Conservation (phyloP, 2,888 invertebrate genomes). For the Orthonevra nobilis region DNA sequence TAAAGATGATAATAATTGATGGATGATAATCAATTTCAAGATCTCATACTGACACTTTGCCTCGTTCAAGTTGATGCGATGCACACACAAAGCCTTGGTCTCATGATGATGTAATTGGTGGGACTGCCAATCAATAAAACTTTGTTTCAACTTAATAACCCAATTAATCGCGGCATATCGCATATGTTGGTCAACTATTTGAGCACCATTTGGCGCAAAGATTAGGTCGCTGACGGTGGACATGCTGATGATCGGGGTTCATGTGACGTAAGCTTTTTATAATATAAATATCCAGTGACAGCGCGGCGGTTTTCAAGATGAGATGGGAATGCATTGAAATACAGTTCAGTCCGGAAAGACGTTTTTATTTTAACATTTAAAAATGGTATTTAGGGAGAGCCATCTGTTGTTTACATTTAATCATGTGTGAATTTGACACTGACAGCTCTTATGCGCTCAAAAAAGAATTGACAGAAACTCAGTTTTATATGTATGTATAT, state of each 20-base stretch:
- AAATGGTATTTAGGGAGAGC: too few relatives aligned
- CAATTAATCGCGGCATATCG: constrained; percentile 59
- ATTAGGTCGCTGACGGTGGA: constrained; percentile 54
- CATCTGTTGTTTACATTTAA: too few relatives aligned
- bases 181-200: constrained; percentile 43
- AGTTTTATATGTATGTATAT: too few relatives aligned
- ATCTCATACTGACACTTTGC: constrained; percentile 30
- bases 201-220: constrained; percentile 42
- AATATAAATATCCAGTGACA: too few relatives aligned
- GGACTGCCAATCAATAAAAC: constrained; percentile 65
- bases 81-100: constrained; percentile 42
- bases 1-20: constrained; percentile 57
- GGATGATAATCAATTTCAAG: constrained; percentile 63
- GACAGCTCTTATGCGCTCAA: too few relatives aligned
- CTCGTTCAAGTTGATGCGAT: constrained; percentile 8
- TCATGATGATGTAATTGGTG: constrained; percentile 61
- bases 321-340: too few relatives aligned
- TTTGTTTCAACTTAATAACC: constrained; percentile 65
- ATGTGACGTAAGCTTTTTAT: too few relatives aligned
- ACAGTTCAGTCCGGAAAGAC: too few relatives aligned
- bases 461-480: too few relatives aligned
- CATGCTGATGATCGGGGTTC: constrained; percentile 14
- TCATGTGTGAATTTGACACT: too few relatives aligned
- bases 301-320: too few relatives aligned
- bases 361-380: too few relatives aligned